Evolutionary conservation across 1,140 invertebrate species (phyloP), one percentile per base, ranked within the genome.

Genomic region (Lepidurus arcticus): DNA sequence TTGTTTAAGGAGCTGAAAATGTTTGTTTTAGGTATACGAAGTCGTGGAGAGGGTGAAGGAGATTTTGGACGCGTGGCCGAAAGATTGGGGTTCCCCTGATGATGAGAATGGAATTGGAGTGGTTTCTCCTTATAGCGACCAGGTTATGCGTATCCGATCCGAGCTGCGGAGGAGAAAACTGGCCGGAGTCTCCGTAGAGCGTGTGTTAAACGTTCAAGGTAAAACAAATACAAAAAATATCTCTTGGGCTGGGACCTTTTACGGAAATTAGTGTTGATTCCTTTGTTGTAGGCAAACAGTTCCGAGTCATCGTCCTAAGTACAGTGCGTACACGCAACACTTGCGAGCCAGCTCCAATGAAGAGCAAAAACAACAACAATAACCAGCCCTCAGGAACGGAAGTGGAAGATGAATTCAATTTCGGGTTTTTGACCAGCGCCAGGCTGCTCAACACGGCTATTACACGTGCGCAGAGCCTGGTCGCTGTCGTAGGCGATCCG

Each of bases 151-250:
- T 65, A 94, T 96, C 74, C 87, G 93, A 78, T 88, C 88, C n/a
- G 92, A 94, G 83, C 83, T 96, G 21, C 86, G 93, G 45, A 93
- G 93, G 83, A 86, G 89, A 7, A 87, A 90, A 73, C 88, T 95
- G 82, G 88, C 88, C 78, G 90, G 91, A 65, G 91, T 96, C 44
- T 93, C 92, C 7, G 94, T 95, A 1, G 94, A 95, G 83, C 86
- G 93, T 79, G 93, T 95, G 10, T 86, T 94, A 0, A 96, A 96
- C 85, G 93, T 95, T 0, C 94, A 96, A 86, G 93, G 93, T 84
- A 81, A 80, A 78, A 76, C n/a, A 65, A 21, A 21, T 21, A 9
- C 9, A 43, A n/a, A n/a, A n/a, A 42, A 42, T 11, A 44, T 11
- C 24, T 21, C 16, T 53, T 47, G 8, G 21, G 42, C 47, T 7